phyloP scores from a whole-genome alignment of 2,797 vertebrate genomes.

The Rhabdomys pumilio region DNA sequence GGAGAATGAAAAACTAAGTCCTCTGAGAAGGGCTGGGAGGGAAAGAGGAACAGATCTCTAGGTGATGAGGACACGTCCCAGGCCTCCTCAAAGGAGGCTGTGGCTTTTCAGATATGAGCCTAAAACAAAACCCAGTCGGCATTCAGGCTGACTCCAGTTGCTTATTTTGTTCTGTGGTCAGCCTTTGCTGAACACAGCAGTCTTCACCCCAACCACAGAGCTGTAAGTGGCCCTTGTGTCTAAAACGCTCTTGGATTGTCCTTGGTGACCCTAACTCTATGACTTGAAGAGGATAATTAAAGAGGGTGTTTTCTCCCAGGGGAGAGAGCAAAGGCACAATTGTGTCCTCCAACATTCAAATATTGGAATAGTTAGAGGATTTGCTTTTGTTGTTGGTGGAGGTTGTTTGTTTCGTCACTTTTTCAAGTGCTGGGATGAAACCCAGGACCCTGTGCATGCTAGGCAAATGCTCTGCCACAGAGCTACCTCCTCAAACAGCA shows the following conservation, averaged over 20 bases:
- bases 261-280: constrained; percentile 49
- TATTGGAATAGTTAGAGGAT: not conserved
- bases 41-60: not conserved
- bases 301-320: constrained; percentile 28
- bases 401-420: not conserved
- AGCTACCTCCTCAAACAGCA: not conserved
- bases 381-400: not conserved
- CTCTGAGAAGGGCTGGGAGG: constrained; percentile 27
- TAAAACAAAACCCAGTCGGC: constrained; percentile 59
- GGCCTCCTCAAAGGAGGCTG: constrained; percentile 52
- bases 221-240: constrained; percentile 17
- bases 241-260: constrained; percentile 43
- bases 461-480: not conserved
- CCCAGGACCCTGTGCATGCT: not conserved
- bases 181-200: constrained; percentile 51
- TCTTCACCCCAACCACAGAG: constrained; percentile 64
- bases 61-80: constrained; percentile 51
- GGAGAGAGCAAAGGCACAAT: not conserved
- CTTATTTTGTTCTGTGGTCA: constrained; percentile 70
- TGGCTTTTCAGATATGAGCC: constrained; percentile 54
- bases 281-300: constrained; percentile 26
- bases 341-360: not conserved
- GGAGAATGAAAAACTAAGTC: constrained; percentile 59
- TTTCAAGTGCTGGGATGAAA: not conserved
- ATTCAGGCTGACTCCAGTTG: not conserved